Base-by-base conservation (phyloP, 2,113 vertebrate species). In the Morone chrysops region DNA sequence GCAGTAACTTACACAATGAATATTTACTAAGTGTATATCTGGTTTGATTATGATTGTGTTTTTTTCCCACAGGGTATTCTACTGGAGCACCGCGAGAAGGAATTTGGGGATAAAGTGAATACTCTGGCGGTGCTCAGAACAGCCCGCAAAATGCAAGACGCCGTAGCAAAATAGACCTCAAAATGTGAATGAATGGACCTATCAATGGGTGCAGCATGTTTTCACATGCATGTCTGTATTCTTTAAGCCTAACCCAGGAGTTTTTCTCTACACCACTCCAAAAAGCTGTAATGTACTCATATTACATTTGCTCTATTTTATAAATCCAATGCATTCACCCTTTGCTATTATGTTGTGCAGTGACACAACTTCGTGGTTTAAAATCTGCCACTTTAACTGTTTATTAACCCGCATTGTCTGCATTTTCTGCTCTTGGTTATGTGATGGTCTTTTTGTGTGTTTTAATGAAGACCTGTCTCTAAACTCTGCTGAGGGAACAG, bases 31-130 rank as follows among this genome's bases (percentile, higher is more conserved):
- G 38, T 8, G 22, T 61, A 8, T 63, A 10, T 31, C 3, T 67
- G 12, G 14, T 61, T 59, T 3, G 65, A 67, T 51, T 53, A 9
- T 63, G 1, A 17, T 31, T 56, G 2, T 70, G n/a, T 77, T 65
- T 53, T 16, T 40, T 8, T 0, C 11, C n/a, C 3, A 1, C 75
- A 99, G 97, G 97, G 97, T 57, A 85, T 99, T 91, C 92, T 98
- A 51, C 91, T 98, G 61, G 97, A 98, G 79, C 98, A 99, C 90
- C 95, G 95, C 6, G 97, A 99, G 89, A 98, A 96, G 74, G 97
- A 99, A 93, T 98, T 98, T 94, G 97, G 97, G 89, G 97, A 99
- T 90, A 97, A 96, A 93, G 97, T 97, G 41, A 96, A 96, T 81
- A 92, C 89, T 7, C 70, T 93, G 71, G 92, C 89, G 43, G 85